phyloP scores from a whole-genome alignment of 2,113 vertebrate species.

The Epinephelus cyanopodus region DNA sequence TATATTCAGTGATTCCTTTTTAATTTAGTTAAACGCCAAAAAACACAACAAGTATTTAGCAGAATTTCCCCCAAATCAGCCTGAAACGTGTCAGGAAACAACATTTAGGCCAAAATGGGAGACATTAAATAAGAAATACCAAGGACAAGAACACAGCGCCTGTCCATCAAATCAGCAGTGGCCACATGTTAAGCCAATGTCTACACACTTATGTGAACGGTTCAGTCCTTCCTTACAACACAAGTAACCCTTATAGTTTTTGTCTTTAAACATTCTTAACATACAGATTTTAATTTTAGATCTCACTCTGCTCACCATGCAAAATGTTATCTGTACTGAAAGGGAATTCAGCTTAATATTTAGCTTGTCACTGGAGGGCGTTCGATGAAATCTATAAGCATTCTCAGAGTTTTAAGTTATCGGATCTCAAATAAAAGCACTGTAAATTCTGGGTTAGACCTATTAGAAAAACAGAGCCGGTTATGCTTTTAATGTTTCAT shows the following conservation, averaged over 20 bases:
- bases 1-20: background rate
- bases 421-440: too few relatives aligned
- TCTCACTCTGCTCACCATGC: background rate
- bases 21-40: background rate
- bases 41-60: too few relatives aligned
- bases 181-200: background rate
- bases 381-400: too few relatives aligned
- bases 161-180: background rate
- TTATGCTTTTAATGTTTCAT: background rate
- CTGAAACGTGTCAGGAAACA: background rate
- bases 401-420: too few relatives aligned
- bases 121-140: background rate
- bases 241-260: background rate
- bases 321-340: background rate
- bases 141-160: background rate
- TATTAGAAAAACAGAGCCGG: too few relatives aligned
- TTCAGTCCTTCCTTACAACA: background rate
- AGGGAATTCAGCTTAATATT: background rate
- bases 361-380: background rate
- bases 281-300: background rate
- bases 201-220: background rate
- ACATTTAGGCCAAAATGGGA: background rate
- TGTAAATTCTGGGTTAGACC: too few relatives aligned
- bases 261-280: background rate
- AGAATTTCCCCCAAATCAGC: background rate